Conservation (phyloP, 2,888 invertebrate species). For the Linyphia triangularis region DNA sequence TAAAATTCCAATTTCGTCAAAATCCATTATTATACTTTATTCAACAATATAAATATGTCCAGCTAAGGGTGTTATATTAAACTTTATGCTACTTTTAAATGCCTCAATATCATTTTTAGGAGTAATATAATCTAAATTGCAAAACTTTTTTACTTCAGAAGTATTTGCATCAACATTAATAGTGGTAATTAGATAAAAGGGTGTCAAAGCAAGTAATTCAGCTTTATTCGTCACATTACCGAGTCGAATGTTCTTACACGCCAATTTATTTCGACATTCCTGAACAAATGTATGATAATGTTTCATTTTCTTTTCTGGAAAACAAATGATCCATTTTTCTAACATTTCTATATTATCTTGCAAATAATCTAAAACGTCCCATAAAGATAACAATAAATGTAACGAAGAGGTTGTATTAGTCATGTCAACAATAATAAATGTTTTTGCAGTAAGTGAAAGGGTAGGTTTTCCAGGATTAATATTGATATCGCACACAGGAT, state of each 20-base stretch:
- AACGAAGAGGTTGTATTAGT: conserved; percentile 9
- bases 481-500: conserved; percentile 13
- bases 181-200: conserved; percentile 24
- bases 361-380: conserved; percentile 30
- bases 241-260: conserved; percentile 12
- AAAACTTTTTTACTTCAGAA: not conserved
- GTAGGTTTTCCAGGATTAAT: not conserved
- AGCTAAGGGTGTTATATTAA: not conserved
- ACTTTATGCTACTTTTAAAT: not conserved
- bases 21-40: no score
- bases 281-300: conserved; percentile 19
- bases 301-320: conserved; percentile 26
- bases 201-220: conserved; percentile 13
- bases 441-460: not conserved
- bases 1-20: no score
- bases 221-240: conserved; percentile 14
- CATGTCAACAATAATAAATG: conserved; percentile 12
- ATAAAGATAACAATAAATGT: conserved; percentile 12
- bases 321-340: conserved; percentile 37
- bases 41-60: conserved; percentile 6
- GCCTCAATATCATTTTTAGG: conserved; percentile 1
- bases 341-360: conserved; percentile 15
- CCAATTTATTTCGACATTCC: conserved; percentile 22
- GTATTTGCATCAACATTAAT: not conserved
- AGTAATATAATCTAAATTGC: conserved; percentile 15